phyloP scores from a whole-genome alignment of 1,140 invertebrate species.

The Drosophila nasuta region DNA sequence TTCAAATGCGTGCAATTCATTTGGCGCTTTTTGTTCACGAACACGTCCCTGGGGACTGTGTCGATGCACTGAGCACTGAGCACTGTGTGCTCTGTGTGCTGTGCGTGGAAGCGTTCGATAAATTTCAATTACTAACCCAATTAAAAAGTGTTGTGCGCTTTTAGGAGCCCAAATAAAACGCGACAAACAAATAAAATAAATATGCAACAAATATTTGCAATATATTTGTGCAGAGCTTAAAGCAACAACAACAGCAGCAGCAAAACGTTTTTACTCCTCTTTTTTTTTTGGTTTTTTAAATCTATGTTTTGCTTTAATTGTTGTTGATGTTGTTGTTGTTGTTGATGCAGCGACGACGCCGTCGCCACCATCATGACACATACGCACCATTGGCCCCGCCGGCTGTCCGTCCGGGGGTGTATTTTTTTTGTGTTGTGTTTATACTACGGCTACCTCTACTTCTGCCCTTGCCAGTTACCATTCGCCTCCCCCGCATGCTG shows the following conservation, averaged over 20 bases:
- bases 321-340: constrained; percentile 13
- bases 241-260: constrained; percentile 34
- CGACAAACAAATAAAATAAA: constrained; percentile 43
- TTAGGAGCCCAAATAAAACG: constrained; percentile 76
- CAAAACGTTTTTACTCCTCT: not conserved
- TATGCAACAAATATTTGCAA: constrained; percentile 41
- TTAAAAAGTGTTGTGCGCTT: constrained; percentile 81
- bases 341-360: constrained; percentile 8
- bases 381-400: constrained; percentile 51
- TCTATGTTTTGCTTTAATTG: constrained; percentile 37
- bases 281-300: constrained; percentile 31
- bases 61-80: constrained; percentile 6
- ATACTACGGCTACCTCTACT: not conserved
- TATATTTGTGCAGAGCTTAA: constrained; percentile 22
- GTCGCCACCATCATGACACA: constrained; percentile 41
- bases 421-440: constrained; percentile 36
- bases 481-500: constrained; percentile 24
- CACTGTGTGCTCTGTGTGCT: constrained; percentile 20
- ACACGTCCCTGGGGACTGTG: constrained; percentile 24
- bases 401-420: constrained; percentile 2
- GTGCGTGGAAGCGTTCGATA: constrained; percentile 75
- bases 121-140: constrained; percentile 84
- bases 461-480: constrained; percentile 37
- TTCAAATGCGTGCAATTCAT: constrained; percentile 61
- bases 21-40: constrained; percentile 51